These are phyloP conservation scores for Polymixis flavicincta DNA, from an alignment of 2,888 invertebrate species.

Conservation along the genomic window DNA sequence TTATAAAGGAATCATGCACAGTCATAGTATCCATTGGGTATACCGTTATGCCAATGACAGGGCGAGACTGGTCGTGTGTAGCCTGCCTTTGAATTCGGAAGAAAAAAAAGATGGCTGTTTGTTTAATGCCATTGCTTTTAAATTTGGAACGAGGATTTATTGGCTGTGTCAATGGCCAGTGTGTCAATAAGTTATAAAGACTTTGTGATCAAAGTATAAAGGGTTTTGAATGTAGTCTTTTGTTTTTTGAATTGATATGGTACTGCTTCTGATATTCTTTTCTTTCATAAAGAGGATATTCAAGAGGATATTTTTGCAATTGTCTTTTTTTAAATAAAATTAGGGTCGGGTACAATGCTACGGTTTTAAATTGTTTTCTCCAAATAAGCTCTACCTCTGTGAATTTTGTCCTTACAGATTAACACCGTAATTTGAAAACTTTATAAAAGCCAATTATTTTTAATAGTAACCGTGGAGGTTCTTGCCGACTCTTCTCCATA, in stretches of 20 bases:
- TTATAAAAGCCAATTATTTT: not conserved
- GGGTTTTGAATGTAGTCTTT: not conserved
- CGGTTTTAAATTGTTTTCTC: not conserved
- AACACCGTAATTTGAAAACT: not conserved
- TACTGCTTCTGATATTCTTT: not conserved
- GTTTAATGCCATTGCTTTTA: slow-evolving; percentile 35
- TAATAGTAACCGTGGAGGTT: not conserved
- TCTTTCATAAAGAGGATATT: not conserved
- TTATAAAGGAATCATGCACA: slow-evolving; percentile 85
- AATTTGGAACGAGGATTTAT: slow-evolving; percentile 35
- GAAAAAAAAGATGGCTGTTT: slow-evolving; percentile 17
- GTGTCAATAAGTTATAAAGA: not conserved
- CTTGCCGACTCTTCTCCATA: not conserved
- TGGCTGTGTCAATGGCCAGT: slow-evolving; percentile 21
- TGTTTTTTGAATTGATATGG: not conserved
- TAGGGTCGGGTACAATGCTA: too few species aligned
- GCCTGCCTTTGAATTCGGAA: slow-evolving; percentile 38
- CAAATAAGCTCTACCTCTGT: not conserved
- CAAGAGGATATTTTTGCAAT: too few species aligned
- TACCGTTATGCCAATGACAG: slow-evolving; percentile 87
- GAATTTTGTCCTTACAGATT: too few species aligned
- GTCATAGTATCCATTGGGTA: slow-evolving; percentile 84
- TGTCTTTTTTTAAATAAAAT: too few species aligned
- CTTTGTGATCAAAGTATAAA: not conserved
- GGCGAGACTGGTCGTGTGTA: slow-evolving; percentile 57